Percentiles rank a stretch among this genome's conserved stretches.
Evolutionary conservation across 35 echinoderm and acorn worm species (phyloP).

Genomic region (Acanthaster planci): DNA sequence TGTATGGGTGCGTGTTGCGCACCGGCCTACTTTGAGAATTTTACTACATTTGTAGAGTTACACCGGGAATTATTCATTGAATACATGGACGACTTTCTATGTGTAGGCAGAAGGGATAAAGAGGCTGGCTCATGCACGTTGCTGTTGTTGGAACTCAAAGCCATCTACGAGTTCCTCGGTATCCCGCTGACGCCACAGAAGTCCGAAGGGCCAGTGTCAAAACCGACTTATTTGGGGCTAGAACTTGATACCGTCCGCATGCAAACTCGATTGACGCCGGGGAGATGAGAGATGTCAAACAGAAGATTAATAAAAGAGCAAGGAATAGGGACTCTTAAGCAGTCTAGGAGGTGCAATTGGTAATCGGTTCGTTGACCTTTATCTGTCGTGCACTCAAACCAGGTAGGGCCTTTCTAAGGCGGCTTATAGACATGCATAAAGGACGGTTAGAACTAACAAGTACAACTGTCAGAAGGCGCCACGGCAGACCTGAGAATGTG

Average conservation of each 20-base stretch:
- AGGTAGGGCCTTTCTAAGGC: slow-evolving; percentile 25
- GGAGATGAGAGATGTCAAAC: not conserved
- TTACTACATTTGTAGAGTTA: slow-evolving; percentile 28
- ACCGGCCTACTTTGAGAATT: slow-evolving; percentile 21
- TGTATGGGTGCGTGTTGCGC: slow-evolving; percentile 31
- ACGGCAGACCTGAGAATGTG: too few relatives aligned
- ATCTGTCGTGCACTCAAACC: slow-evolving; percentile 19
- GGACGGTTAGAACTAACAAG: not conserved
- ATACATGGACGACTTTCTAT: slow-evolving; percentile 50
- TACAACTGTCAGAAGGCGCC: too few relatives aligned
- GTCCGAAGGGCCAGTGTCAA: not conserved
- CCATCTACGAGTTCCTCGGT: slow-evolving; percentile 19
- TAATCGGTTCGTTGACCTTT: slow-evolving; percentile 41
- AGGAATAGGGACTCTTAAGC: not conserved
- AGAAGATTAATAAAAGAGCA: not conserved
- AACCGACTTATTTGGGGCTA: slow-evolving; percentile 19
- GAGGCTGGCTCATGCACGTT: not conserved
- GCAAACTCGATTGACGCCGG: not conserved
- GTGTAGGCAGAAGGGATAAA: not conserved
- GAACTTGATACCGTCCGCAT: slow-evolving; percentile 28
- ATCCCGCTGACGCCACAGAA: slow-evolving; percentile 29
- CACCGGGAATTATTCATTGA: slow-evolving; percentile 17
- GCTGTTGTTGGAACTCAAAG: not conserved
- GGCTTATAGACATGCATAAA: slow-evolving; percentile 37
- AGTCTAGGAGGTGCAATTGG: slow-evolving; percentile 6